Base-by-base conservation (phyloP, 1,140 invertebrate genomes). In the Bombyx mandarina region DNA sequence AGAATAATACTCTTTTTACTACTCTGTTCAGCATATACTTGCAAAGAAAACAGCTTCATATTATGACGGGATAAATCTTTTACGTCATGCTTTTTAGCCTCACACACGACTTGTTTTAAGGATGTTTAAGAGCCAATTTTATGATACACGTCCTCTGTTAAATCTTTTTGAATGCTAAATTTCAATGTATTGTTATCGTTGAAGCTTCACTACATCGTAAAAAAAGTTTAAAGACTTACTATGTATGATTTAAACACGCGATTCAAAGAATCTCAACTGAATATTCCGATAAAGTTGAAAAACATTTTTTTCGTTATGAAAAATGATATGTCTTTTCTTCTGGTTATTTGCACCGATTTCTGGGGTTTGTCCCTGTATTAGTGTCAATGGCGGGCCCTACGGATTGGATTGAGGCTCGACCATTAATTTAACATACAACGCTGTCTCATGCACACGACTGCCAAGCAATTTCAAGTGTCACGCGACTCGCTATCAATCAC, bases 401-500 rank as follows among this genome's bases (percentile, higher is more conserved):
- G 54, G 45, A 22, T 47, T 22, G 45, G 45, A 22, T 7, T 8
- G 45, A 22, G 54, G 48, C 54, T 50, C 18, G 52, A 57, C 56
- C 60, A 58, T 62, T 62, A 56, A 58, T 58, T 58, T 57, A 43
- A 46, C 53, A 55, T 46, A 56, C 49, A 56, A 48, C 22, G 48
- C 56, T 52, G 61, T 59, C 54, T 49, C 51, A 56, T 56, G 50
- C 61, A 59, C 48, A 52, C 56, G 45, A 56, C 50, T 53, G 54
- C 7, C 46, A 57, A 12, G 43, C 55, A 55, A 59, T 63, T 59
- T 56, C 49, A 61, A 56, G 46, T 53, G 56, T 51, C 65, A 65
- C 54, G 58, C 44, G 51, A 52, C 52, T 50, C 35, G 61, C 61
- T 66, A 66, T 66, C 61, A 66, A 66, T 66, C 61, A 61, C 53